Percentiles rank a stretch among this genome's conserved stretches.
phyloP scores from a whole-genome alignment of 2,888 invertebrate genomes.

The Perizoma affinitatum region DNA sequence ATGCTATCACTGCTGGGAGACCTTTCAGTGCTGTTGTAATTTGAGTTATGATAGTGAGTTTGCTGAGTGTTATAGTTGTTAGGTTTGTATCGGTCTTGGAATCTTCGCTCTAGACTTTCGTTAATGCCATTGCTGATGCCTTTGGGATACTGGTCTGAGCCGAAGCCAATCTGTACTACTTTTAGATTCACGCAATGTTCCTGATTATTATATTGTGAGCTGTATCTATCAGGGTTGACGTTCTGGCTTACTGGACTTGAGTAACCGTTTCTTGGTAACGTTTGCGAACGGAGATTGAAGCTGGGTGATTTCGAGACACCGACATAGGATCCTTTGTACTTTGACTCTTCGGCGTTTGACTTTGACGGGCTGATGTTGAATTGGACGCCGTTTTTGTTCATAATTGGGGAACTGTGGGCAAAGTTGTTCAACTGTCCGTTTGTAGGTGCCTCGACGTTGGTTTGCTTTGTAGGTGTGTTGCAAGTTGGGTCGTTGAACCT shows the following conservation, averaged over 20 bases:
- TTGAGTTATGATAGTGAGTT: conserved; percentile 70
- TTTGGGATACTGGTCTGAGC: conserved; percentile 85
- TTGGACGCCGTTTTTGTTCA: conserved; percentile 83
- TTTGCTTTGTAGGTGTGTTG: conserved; percentile 64
- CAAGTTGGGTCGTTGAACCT: conserved; percentile 88
- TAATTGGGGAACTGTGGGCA: conserved; percentile 79
- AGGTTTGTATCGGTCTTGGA: conserved; percentile 80
- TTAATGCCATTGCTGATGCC: conserved; percentile 76
- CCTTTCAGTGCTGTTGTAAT: conserved; percentile 70
- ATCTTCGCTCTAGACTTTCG: conserved; percentile 74
- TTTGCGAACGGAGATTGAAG: conserved; percentile 86
- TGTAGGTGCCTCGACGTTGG: conserved; percentile 49
- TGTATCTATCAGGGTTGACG: conserved; percentile 78
- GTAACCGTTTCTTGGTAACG: conserved; percentile 88
- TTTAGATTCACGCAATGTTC: conserved; percentile 83
- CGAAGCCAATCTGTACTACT: conserved; percentile 85
- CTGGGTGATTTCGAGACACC: conserved; percentile 76
- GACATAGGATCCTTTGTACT: conserved; percentile 69
- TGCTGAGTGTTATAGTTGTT: conserved; percentile 70
- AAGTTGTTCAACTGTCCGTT: conserved; percentile 69
- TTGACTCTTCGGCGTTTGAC: conserved; percentile 74
- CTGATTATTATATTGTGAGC: conserved; percentile 81
- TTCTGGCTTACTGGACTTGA: conserved; percentile 68
- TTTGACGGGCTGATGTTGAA: conserved; percentile 79
- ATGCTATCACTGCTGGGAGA: conserved; percentile 77